Conservation (phyloP, 2,797 vertebrate genomes). For the Sebastes hubbsi region DNA sequence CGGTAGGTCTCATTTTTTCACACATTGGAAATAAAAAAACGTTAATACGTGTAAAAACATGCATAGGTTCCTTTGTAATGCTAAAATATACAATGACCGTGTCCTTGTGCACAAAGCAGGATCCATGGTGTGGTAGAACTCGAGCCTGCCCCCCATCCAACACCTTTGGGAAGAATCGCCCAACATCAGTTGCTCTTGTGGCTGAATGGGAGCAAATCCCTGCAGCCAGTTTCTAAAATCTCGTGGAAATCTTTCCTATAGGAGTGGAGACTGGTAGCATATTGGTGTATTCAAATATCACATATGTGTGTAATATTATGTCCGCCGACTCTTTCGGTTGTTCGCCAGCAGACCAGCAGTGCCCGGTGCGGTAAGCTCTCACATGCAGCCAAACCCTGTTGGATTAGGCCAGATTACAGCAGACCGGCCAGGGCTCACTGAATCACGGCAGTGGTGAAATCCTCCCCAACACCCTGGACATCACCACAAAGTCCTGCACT, state of each 20-base stretch:
- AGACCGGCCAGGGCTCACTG: constrained; percentile 32
- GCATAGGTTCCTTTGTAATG: neutral
- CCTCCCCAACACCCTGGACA: constrained; percentile 18
- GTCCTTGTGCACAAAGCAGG: neutral
- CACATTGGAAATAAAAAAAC: neutral
- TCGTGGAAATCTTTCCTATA: neutral
- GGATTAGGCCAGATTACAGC: constrained; percentile 77
- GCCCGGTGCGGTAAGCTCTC: constrained; percentile 62
- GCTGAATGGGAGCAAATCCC: neutral
- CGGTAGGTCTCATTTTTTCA: too few species aligned
- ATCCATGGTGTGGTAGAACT: neutral
- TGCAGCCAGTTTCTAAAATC: neutral
- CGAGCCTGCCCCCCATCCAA: neutral
- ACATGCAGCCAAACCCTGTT: constrained; percentile 52
- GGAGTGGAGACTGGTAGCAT: neutral
- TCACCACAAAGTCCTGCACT: constrained; percentile 17
- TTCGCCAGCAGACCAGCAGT: constrained; percentile 3
- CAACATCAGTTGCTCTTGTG: neutral
- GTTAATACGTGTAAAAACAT: too few species aligned
- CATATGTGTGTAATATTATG: neutral
- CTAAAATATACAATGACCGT: neutral
- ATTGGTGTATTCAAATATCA: neutral
- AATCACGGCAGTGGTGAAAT: constrained; percentile 54
- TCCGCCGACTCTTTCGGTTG: neutral
- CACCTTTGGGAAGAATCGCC: neutral